Conservation (phyloP, 2,888 invertebrate genomes). For the Lepidochitona cinerea region DNA sequence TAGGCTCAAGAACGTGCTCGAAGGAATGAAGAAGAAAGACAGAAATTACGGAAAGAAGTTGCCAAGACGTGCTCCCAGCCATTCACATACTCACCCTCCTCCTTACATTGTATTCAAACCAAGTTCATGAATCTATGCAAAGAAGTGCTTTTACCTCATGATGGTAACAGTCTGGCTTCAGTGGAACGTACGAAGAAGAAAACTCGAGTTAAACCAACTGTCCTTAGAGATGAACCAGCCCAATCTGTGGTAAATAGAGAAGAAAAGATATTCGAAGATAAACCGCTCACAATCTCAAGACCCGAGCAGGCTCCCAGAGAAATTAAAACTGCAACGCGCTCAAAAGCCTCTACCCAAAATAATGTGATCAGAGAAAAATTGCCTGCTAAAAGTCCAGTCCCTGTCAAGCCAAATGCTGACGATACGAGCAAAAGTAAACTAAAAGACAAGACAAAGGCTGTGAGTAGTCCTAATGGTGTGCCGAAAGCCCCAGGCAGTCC, state of each 20-base stretch:
- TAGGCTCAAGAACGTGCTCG: constrained; percentile 59
- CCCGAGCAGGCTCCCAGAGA: too few species aligned
- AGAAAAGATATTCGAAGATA: too few species aligned
- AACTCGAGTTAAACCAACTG: not conserved
- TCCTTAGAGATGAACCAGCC: not conserved
- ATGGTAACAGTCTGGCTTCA: not conserved
- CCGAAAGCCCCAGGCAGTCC: not conserved
- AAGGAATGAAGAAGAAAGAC: constrained; percentile 37
- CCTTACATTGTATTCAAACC: not conserved
- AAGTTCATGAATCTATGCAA: not conserved
- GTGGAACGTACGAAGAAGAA: constrained; percentile 1
- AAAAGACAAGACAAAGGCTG: not conserved
- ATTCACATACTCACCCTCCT: not conserved
- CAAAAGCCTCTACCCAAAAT: not conserved
- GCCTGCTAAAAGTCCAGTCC: not conserved
- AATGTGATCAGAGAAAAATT: not conserved
- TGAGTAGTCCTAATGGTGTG: not conserved
- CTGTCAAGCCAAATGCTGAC: not conserved
- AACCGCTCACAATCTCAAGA: too few species aligned
- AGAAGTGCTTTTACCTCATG: not conserved
- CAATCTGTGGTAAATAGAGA: too few species aligned
- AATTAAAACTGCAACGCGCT: not conserved
- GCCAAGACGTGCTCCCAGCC: not conserved
- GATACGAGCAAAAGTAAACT: not conserved
- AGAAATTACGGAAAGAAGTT: not conserved